Evolutionary conservation across 2,888 invertebrate genomes (phyloP).

Genomic region (Microctonus hyperodae): DNA sequence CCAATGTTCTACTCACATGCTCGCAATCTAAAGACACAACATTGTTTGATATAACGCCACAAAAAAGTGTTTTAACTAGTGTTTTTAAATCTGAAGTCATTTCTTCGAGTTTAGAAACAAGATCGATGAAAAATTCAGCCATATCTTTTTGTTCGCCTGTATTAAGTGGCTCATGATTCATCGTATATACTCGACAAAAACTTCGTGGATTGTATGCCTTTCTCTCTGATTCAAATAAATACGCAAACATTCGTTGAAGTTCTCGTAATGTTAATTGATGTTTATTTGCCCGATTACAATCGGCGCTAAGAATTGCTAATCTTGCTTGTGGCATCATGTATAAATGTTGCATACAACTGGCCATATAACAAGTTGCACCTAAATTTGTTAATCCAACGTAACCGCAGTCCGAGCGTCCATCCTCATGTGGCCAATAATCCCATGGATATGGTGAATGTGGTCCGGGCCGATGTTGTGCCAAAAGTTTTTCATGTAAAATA

Average conservation of each 20-base stretch:
- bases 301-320: constrained; percentile 81
- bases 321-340: constrained; percentile 97
- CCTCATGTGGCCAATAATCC: constrained; percentile 98
- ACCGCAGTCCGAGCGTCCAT: constrained; percentile 92
- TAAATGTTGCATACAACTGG: constrained; percentile 95
- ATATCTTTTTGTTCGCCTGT: constrained; percentile 98
- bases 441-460: constrained; percentile 88
- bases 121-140: constrained; percentile 97
- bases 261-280: constrained; percentile 86
- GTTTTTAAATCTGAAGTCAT: constrained; percentile 91
- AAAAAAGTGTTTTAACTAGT: constrained; percentile 89
- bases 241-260: constrained; percentile 94
- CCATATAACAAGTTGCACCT: constrained; percentile 98
- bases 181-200: constrained; percentile 95
- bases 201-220: constrained; percentile 95
- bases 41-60: constrained; percentile 93
- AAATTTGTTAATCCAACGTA: constrained; percentile 94
- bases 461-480: constrained; percentile 86
- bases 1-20: constrained; percentile 92
- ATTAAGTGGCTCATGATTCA: constrained; percentile 96
- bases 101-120: constrained; percentile 94
- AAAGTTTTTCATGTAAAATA: constrained; percentile 80
- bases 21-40: constrained; percentile 95
- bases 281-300: constrained; percentile 75
- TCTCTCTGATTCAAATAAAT: constrained; percentile 90